Percentiles rank a stretch among this genome's conserved stretches.
Evolutionary conservation across 2,797 vertebrate species (phyloP).

Genomic region (Fistularia commersonii): DNA sequence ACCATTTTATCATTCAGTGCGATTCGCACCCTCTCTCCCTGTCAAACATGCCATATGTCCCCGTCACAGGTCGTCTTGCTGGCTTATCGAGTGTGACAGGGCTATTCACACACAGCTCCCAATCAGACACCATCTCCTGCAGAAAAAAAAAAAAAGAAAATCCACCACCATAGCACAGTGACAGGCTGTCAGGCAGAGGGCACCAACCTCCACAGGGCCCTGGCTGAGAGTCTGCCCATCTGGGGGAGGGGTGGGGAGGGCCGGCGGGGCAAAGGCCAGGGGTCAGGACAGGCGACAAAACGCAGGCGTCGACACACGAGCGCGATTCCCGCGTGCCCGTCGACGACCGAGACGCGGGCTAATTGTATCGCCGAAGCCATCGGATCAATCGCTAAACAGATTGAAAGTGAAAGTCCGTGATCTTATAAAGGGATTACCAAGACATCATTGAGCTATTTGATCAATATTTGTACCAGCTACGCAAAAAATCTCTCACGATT

Average conservation of each 20-base stretch:
- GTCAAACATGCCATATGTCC: slow-evolving; percentile 84
- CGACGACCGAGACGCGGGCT: too few relatives aligned
- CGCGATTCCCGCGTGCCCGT: slow-evolving; percentile 26
- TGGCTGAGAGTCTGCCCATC: slow-evolving; percentile 67
- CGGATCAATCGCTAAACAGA: too few relatives aligned
- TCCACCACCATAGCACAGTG: slow-evolving; percentile 68
- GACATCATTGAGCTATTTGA: too few relatives aligned
- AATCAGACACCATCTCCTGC: slow-evolving; percentile 78
- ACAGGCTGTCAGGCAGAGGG: slow-evolving; percentile 78
- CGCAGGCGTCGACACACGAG: slow-evolving; percentile 33
- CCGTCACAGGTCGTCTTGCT: slow-evolving; percentile 77
- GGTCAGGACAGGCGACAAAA: slow-evolving; percentile 49
- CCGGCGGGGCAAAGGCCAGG: slow-evolving; percentile 66
- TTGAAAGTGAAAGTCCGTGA: too few relatives aligned
- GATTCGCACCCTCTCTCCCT: slow-evolving; percentile 79
- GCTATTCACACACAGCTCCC: slow-evolving; percentile 80
- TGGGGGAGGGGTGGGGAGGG: too few relatives aligned
- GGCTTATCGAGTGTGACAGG: slow-evolving; percentile 82
- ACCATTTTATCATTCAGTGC: slow-evolving; percentile 82
- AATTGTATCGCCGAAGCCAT: too few relatives aligned
- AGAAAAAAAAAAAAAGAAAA: slow-evolving; percentile 57
- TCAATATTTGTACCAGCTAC: too few relatives aligned
- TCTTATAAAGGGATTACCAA: too few relatives aligned
- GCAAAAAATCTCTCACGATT: too few relatives aligned
- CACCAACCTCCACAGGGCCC: slow-evolving; percentile 71